These are phyloP conservation scores for Schizothorax lantsangensis DNA, from an alignment of 2,797 vertebrate genomes.

Conservation along the genomic window DNA sequence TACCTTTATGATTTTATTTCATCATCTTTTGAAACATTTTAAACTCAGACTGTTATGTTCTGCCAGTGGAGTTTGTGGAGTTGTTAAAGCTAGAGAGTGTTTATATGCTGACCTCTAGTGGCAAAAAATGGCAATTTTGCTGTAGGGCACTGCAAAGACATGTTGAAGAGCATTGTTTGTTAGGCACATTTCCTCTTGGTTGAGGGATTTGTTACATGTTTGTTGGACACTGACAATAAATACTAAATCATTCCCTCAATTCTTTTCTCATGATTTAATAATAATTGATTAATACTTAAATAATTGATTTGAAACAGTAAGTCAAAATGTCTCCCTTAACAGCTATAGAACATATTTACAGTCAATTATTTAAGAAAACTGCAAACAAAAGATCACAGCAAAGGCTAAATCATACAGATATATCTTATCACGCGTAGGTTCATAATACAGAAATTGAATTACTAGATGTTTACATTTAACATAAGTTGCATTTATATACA, in stretches of 20 bases:
- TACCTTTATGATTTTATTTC: background rate
- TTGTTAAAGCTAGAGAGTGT: slow-evolving; percentile 13
- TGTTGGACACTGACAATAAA: background rate
- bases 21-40: background rate
- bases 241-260: background rate
- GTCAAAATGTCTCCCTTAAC: background rate
- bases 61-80: background rate
- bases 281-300: background rate
- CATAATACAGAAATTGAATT: background rate
- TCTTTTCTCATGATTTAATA: background rate
- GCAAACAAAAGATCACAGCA: background rate
- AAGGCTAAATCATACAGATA: background rate
- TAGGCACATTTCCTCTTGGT: background rate
- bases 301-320: background rate
- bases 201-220: background rate
- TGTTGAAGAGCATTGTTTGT: background rate
- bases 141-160: background rate
- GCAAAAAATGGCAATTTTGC: background rate
- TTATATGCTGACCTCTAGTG: slow-evolving; percentile 48
- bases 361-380: background rate
- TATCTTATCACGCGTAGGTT: background rate
- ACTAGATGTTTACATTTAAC: background rate
- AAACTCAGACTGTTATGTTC: no score
- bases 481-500: background rate
- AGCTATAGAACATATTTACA: background rate